Percentiles rank a stretch among this genome's conserved stretches.
phyloP scores from a whole-genome alignment of 1,140 invertebrate genomes.

The Leptinotarsa undecemlineata region DNA sequence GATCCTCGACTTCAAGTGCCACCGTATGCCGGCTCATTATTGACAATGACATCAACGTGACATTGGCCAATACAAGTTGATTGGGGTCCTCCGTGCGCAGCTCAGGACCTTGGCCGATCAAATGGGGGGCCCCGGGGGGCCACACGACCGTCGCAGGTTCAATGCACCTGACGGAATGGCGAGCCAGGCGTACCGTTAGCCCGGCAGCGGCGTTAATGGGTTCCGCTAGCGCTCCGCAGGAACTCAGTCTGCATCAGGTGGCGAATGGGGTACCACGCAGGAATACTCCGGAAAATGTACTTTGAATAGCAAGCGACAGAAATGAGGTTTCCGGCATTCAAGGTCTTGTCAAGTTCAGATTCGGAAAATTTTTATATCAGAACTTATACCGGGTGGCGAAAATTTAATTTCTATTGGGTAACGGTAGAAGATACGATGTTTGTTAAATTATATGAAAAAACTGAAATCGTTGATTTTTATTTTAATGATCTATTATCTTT shows the following conservation, averaged over 20 bases:
- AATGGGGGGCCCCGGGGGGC: slow-evolving; percentile 14
- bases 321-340: neutral
- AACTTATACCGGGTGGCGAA: no score
- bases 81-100: neutral
- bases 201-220: slow-evolving; percentile 45
- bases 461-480: no score
- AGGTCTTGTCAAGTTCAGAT: no score
- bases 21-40: neutral
- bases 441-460: no score
- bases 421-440: no score
- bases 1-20: no score
- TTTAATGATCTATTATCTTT: no score
- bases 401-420: no score
- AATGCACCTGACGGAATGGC: slow-evolving; percentile 54
- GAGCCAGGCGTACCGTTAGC: slow-evolving; percentile 48
- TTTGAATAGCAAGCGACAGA: neutral
- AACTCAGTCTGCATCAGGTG: slow-evolving; percentile 50
- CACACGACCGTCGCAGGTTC: slow-evolving; percentile 33
- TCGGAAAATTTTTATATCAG: no score
- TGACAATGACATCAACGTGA: slow-evolving; percentile 14
- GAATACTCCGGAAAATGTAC: slow-evolving; percentile 4
- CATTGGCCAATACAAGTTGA: slow-evolving; percentile 16
- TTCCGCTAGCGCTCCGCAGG: slow-evolving; percentile 48
- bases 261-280: neutral
- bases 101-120: slow-evolving; percentile 21